Percentiles rank a stretch among this genome's conserved stretches.
Evolutionary conservation across 1,140 invertebrate species (phyloP).

Genomic region (Globodera rostochiensis): DNA sequence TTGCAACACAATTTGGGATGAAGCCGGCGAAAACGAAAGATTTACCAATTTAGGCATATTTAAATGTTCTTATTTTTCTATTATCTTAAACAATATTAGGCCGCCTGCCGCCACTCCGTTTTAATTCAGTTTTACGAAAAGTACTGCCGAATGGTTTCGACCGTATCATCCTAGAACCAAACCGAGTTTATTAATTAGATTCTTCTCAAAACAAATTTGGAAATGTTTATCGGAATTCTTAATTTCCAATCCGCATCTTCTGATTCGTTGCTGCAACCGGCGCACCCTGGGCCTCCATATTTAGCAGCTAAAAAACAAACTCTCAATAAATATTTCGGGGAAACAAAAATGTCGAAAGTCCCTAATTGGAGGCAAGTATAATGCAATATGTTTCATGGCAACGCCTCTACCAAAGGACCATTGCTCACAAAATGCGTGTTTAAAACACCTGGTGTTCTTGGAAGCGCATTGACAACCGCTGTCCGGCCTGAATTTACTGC

Average conservation of each 20-base stretch:
- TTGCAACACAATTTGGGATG: conserved; percentile 21
- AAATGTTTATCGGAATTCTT: not conserved
- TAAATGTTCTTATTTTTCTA: too few species aligned
- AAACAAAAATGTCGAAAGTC: not conserved
- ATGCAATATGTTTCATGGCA: too few species aligned
- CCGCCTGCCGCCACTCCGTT: too few species aligned
- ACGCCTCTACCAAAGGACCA: not conserved
- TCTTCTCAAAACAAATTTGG: not conserved
- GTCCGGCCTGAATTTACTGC: conserved; percentile 27
- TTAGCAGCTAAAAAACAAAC: conserved; percentile 39
- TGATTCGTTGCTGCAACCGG: conserved; percentile 16
- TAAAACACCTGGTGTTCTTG: conserved; percentile 53
- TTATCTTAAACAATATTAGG: too few species aligned
- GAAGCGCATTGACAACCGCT: conserved; percentile 58
- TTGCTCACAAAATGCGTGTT: not conserved
- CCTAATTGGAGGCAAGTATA: too few species aligned
- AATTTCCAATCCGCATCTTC: not conserved
- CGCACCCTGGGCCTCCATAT: conserved; percentile 55
- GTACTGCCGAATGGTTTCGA: too few species aligned
- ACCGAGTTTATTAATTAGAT: too few species aligned
- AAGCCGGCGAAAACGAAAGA: not conserved
- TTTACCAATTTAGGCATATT: too few species aligned
- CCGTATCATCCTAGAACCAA: too few species aligned
- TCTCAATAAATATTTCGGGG: not conserved
- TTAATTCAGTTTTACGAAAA: too few species aligned